These are phyloP conservation scores for Patella depressa DNA, from an alignment of 2,888 invertebrate genomes.

Conservation along the genomic window DNA sequence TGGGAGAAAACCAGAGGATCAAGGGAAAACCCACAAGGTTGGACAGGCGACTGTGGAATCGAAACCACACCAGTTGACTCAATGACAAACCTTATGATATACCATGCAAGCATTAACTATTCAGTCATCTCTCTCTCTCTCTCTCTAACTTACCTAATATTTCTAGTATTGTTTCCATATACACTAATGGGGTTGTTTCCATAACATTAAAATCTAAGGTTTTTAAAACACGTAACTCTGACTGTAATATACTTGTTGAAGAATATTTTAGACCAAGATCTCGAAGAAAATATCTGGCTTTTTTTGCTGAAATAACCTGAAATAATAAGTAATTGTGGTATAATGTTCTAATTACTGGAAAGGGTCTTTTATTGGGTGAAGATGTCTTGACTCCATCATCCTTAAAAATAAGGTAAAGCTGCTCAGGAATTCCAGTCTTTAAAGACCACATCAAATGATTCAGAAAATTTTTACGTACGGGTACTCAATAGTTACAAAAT, in stretches of 20 bases:
- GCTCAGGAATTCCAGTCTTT: too few species aligned
- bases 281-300: slow-evolving; percentile 59
- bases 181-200: slow-evolving; percentile 58
- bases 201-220: slow-evolving; percentile 65
- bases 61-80: too few species aligned
- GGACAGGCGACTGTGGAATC: too few species aligned
- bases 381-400: background rate
- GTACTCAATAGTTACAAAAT: too few species aligned
- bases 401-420: too few species aligned
- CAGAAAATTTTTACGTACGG: too few species aligned
- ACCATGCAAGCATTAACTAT: too few species aligned
- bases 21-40: too few species aligned
- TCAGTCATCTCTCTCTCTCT: too few species aligned
- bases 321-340: slow-evolving; percentile 19
- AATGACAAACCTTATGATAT: too few species aligned
- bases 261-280: slow-evolving; percentile 69
- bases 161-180: slow-evolving; percentile 67
- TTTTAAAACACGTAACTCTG: slow-evolving; percentile 70
- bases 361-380: background rate
- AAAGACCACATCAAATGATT: too few species aligned
- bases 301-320: slow-evolving; percentile 64
- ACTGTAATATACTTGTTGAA: slow-evolving; percentile 67
- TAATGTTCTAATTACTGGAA: background rate
- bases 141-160: slow-evolving; percentile 53
- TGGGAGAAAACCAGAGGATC: too few species aligned